A percentile compares a stretch with the other conserved stretches of the same genome.
phyloP scores from a whole-genome alignment of 2,888 invertebrate genomes.

The Cosmopolites sordidus region DNA sequence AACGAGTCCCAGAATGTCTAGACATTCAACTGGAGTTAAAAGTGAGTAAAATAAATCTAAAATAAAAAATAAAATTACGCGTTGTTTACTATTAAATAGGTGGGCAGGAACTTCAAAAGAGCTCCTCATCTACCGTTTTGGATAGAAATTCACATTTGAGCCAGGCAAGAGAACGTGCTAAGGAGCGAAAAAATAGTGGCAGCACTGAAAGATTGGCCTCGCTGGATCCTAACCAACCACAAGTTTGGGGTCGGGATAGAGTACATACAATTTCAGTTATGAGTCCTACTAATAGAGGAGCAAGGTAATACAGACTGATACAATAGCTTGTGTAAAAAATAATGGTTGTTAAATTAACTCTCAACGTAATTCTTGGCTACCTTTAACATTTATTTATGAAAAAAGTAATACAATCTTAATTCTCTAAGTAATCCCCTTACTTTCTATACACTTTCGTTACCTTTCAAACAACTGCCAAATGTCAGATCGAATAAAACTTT shows the following conservation, averaged over 20 bases:
- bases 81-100: slow-evolving; percentile 3
- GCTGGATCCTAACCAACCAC: slow-evolving; percentile 37
- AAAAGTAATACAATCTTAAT: too few species aligned
- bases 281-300: slow-evolving; percentile 45
- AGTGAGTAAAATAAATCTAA: not conserved
- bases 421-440: too few species aligned
- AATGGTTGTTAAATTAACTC: too few species aligned
- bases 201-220: slow-evolving; percentile 36
- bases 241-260: slow-evolving; percentile 51
- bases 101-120: slow-evolving; percentile 45
- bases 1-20: slow-evolving; percentile 52
- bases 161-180: slow-evolving; percentile 35
- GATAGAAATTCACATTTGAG: slow-evolving; percentile 31
- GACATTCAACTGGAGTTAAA: slow-evolving; percentile 34
- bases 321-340: not conserved
- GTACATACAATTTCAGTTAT: slow-evolving; percentile 86
- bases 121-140: slow-evolving; percentile 42
- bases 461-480: too few species aligned
- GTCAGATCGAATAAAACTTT: too few species aligned
- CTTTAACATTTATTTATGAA: too few species aligned
- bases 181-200: slow-evolving; percentile 39
- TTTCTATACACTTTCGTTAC: too few species aligned
- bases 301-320: slow-evolving; percentile 18
- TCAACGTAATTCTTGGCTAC: too few species aligned
- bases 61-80: not conserved